Percentiles rank a stretch among this genome's conserved stretches.
Conservation (phyloP, 2,113 vertebrate genomes). For the Daboia siamensis region DNA sequence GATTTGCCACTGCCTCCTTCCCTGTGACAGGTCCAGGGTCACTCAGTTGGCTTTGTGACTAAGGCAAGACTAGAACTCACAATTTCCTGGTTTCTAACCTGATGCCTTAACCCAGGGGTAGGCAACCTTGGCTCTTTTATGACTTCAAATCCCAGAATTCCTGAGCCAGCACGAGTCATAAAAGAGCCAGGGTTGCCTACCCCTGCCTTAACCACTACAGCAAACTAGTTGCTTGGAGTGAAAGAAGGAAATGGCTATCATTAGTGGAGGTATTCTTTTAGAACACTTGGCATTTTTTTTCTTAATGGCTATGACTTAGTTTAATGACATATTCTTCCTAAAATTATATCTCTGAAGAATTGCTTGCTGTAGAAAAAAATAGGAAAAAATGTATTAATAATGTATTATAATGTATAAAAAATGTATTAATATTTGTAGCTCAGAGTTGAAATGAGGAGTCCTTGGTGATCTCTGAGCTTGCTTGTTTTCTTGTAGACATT, state of each 20-base stretch:
- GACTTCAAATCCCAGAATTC: no score
- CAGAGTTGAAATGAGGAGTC: no score
- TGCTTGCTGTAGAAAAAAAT: not conserved
- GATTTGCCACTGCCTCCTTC: not conserved
- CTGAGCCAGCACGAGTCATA: no score
- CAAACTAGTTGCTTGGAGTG: not conserved
- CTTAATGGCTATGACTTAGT: not conserved
- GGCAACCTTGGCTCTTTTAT: no score
- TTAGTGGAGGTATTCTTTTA: not conserved
- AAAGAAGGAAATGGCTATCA: not conserved
- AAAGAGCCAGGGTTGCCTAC: no score
- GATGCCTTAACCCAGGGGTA: not conserved
- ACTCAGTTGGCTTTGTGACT: not conserved
- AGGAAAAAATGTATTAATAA: not conserved
- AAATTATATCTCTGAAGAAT: not conserved
- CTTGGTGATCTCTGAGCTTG: no score
- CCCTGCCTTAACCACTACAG: not conserved
- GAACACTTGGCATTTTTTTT: not conserved
- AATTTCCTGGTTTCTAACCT: not conserved
- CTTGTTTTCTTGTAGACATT: no score
- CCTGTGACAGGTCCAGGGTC: not conserved
- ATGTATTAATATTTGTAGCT: not conserved
- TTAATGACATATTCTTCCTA: not conserved
- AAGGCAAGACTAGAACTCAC: not conserved
- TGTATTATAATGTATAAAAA: no score